Base-by-base conservation (phyloP, 37 sponge, comb jelly and placozoan species). In the Geodia barretti region DNA sequence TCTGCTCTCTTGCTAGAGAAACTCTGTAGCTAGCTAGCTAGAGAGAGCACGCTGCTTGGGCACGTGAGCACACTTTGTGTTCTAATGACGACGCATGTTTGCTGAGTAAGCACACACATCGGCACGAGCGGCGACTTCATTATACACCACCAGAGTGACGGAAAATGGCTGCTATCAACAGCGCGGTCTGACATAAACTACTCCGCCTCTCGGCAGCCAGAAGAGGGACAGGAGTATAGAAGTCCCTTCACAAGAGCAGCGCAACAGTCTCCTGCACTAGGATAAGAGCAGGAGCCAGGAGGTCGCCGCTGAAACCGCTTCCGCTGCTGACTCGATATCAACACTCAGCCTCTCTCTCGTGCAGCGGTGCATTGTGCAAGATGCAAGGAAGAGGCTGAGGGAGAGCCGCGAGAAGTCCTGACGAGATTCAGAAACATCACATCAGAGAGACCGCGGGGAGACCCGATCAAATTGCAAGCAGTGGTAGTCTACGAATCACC, bases 361-460 rank as follows among this genome's bases (percentile, higher is more conserved):
- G 2, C 40, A 91, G 91, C 31, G 91, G 38, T 91, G 91, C 63
- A 64, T n/a, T n/a, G n/a, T n/a, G n/a, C n/a, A n/a, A n/a, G n/a
- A n/a, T n/a, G n/a, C n/a, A n/a, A n/a, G 20, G 42, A 77, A 81
- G 1, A 82, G 83, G 54, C 62, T 91, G 41, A 86, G 39, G 36
- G 76, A 70, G 42, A 75, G 79, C 37, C 58, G 91, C 20, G 74
- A 91, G 20, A 68, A 40, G 30, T 90, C 20, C 37, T 90, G 20
- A 39, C 59, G 1, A 63, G 74, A 3, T 78, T 67, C 33, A 33
- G 90, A 7, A 36, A 62, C 24, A 34, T 84, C 11, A 36, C 26
- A 23, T 41, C 67, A 47, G 54, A 7, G 11, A 47, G 7, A 17
- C 7, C 7, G 7, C 33, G 11, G 30, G 73, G 20, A 38, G 37